These are phyloP conservation scores for Yasuhikotakia modesta DNA, from an alignment of 2,797 vertebrate species.

Conservation along the genomic window DNA sequence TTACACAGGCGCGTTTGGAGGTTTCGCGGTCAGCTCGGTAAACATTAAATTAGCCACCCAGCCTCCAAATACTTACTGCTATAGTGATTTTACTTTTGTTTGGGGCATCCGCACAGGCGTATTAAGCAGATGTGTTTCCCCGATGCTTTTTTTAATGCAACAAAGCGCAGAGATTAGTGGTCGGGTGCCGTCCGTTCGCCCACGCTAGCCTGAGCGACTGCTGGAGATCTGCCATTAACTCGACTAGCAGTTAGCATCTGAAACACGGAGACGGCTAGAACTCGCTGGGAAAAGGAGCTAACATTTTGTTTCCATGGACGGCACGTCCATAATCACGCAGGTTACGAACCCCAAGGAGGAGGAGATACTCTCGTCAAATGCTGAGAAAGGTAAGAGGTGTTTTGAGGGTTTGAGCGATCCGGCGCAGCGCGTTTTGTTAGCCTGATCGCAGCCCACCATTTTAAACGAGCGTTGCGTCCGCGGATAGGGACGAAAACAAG, in stretches of 20 bases:
- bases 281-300: slow-evolving; percentile 61
- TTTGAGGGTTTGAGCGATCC: slow-evolving; percentile 7
- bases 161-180: slow-evolving; percentile 49
- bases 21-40: slow-evolving; percentile 36
- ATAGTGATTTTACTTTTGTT: slow-evolving; percentile 20
- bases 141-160: slow-evolving; percentile 44
- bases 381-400: slow-evolving; percentile 79
- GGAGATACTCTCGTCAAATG: slow-evolving; percentile 84
- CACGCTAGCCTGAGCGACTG: slow-evolving; percentile 67
- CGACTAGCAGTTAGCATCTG: slow-evolving; percentile 43
- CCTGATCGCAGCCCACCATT: slow-evolving; percentile 44
- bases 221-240: slow-evolving; percentile 67
- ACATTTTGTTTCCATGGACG: slow-evolving; percentile 88
- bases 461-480: slow-evolving; percentile 24
- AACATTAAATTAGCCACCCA: slow-evolving; percentile 26
- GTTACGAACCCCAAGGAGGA: slow-evolving; percentile 98
- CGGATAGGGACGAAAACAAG: not conserved
- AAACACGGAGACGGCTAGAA: slow-evolving; percentile 60
- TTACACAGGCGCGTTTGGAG: slow-evolving; percentile 15
- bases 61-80: slow-evolving; percentile 20
- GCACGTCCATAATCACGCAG: slow-evolving; percentile 98
- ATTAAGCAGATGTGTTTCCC: slow-evolving; percentile 47
- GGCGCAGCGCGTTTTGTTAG: slow-evolving; percentile 38
- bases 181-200: slow-evolving; percentile 48
- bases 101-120: slow-evolving; percentile 6